Evolutionary conservation across 2,888 invertebrate species (phyloP).

Genomic region (Orgyia antiqua): DNA sequence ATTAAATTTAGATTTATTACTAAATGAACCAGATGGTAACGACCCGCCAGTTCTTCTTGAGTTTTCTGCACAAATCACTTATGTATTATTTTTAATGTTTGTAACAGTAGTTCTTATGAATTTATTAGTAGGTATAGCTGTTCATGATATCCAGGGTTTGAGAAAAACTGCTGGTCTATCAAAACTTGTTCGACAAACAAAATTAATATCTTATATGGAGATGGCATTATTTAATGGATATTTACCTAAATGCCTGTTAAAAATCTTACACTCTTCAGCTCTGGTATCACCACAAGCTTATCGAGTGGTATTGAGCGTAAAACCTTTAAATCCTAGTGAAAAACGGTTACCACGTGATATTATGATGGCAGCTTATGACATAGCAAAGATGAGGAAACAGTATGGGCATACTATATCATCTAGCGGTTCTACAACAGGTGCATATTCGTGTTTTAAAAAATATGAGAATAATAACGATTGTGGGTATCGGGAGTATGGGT

Average conservation of each 20-base stretch:
- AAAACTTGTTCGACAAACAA: slow-evolving; percentile 89
- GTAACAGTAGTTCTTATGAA: slow-evolving; percentile 93
- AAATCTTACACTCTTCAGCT: slow-evolving; percentile 87
- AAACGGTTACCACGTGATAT: slow-evolving; percentile 88
- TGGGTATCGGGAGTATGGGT: slow-evolving; percentile 73
- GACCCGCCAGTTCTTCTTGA: slow-evolving; percentile 87
- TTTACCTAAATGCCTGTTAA: slow-evolving; percentile 85
- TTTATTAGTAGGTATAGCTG: slow-evolving; percentile 90
- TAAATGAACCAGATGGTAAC: slow-evolving; percentile 86
- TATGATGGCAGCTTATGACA: slow-evolving; percentile 88
- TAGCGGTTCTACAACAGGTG: slow-evolving; percentile 80
- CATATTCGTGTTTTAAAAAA: slow-evolving; percentile 81
- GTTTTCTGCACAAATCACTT: slow-evolving; percentile 89
- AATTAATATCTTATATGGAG: slow-evolving; percentile 92
- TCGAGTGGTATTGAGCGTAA: slow-evolving; percentile 88
- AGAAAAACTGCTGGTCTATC: slow-evolving; percentile 91
- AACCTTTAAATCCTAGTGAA: slow-evolving; percentile 90
- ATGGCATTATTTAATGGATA: slow-evolving; percentile 88
- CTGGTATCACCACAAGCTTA: slow-evolving; percentile 89
- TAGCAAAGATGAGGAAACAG: slow-evolving; percentile 85
- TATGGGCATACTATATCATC: slow-evolving; percentile 83
- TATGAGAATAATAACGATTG: slow-evolving; percentile 80
- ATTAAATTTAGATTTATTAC: slow-evolving; percentile 85
- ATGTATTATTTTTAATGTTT: slow-evolving; percentile 87
- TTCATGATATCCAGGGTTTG: slow-evolving; percentile 91